phyloP scores from a whole-genome alignment of 2,113 vertebrate species.

The Regulus satrapa region DNA sequence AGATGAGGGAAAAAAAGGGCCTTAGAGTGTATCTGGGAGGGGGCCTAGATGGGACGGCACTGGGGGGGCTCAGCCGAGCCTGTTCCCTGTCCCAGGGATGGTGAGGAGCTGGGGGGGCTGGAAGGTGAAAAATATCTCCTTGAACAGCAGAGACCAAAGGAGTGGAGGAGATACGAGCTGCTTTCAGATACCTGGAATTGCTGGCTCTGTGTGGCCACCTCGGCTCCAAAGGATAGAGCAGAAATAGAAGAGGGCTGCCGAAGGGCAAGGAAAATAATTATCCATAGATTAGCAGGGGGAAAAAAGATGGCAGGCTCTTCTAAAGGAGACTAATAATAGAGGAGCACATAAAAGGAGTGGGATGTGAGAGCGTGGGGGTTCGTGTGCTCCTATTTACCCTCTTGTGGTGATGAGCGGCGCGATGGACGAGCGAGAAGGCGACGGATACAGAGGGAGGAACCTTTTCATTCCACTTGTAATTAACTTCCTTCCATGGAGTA shows the following conservation, averaged over 20 bases:
- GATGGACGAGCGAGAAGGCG: background rate
- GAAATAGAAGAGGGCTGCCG: constrained; percentile 46
- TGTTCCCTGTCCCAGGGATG: background rate
- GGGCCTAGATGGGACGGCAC: rapidly evolving
- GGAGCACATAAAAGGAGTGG: constrained; percentile 24
- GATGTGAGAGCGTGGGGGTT: background rate
- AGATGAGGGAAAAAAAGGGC: constrained; percentile 63
- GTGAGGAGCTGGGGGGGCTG: background rate
- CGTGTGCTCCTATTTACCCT: background rate
- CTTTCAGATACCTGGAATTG: background rate
- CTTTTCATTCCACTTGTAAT: background rate
- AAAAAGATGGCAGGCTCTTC: constrained; percentile 9
- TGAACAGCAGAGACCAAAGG: background rate
- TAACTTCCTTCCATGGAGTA: background rate
- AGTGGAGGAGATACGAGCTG: background rate
- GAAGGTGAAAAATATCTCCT: background rate
- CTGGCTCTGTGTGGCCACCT: background rate
- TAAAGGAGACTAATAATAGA: constrained; percentile 42
- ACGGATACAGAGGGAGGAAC: background rate
- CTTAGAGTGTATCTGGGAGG: constrained; percentile 45
- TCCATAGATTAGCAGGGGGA: background rate
- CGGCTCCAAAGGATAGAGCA: background rate
- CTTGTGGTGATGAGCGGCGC: background rate
- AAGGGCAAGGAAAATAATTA: constrained; percentile 52
- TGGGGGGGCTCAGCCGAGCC: background rate